Conservation (phyloP, 2,888 invertebrate species). For the Ischnus inquisitorius region DNA sequence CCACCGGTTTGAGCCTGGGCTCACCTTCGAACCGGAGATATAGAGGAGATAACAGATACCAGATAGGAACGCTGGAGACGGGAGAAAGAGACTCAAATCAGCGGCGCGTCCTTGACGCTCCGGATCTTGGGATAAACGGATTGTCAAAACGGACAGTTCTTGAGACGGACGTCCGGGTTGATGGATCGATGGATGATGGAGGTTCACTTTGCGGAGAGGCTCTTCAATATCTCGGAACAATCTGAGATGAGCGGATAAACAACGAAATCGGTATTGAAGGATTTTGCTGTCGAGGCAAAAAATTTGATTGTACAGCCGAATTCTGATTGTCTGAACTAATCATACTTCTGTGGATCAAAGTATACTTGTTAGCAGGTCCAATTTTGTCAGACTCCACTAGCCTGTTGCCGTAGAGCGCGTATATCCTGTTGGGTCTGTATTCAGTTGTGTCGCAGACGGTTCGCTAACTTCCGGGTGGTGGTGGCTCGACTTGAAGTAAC, state of each 20-base stretch:
- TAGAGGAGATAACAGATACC: conserved; percentile 37
- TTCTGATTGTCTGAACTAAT: too few relatives aligned
- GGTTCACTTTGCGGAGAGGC: conserved; percentile 1
- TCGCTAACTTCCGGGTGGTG: too few relatives aligned
- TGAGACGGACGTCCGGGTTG: conserved; percentile 44
- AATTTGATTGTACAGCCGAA: too few relatives aligned
- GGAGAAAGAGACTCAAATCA: conserved; percentile 28
- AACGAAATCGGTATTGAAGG: conserved; percentile 28
- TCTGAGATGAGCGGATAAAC: conserved; percentile 31
- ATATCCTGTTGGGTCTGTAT: too few relatives aligned
- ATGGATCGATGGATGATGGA: conserved; percentile 52
- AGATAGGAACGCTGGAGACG: conserved; percentile 24
- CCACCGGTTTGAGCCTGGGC: neutral
- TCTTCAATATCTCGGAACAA: conserved; percentile 3
- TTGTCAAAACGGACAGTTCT: conserved; percentile 18
- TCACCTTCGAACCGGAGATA: conserved; percentile 19
- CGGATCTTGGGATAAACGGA: conserved; percentile 45
- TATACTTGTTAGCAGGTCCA: too few relatives aligned
- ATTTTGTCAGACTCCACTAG: too few relatives aligned
- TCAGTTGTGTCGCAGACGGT: too few relatives aligned
- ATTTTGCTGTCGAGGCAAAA: neutral
- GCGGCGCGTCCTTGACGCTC: conserved; percentile 18
- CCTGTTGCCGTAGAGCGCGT: too few relatives aligned
- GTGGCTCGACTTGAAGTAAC: too few relatives aligned
- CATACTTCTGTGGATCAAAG: too few relatives aligned